phyloP scores from a whole-genome alignment of 2,888 invertebrate genomes.

The Belgica antarctica region DNA sequence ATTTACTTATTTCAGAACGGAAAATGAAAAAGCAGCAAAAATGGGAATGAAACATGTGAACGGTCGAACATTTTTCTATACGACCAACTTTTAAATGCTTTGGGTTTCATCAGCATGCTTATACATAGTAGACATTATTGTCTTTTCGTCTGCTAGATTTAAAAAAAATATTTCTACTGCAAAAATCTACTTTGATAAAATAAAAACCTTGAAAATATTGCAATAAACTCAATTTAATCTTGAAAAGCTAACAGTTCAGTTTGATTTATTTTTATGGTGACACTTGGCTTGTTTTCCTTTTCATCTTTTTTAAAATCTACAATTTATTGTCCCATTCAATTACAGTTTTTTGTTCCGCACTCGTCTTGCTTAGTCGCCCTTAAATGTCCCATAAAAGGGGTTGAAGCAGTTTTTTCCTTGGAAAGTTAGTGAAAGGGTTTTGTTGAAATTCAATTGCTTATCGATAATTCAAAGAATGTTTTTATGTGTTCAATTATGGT shows the following conservation, averaged over 20 bases:
- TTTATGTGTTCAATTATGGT: conserved; percentile 13
- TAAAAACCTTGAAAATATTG: no score
- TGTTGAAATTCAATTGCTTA: conserved; percentile 13
- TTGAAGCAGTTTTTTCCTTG: not conserved
- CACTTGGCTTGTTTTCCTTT: not conserved
- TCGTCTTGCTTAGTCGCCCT: not conserved
- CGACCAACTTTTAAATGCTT: no score
- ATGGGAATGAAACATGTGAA: no score
- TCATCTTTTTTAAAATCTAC: not conserved
- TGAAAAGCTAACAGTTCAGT: not conserved
- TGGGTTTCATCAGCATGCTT: no score
- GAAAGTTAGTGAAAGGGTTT: no score
- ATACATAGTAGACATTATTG: no score
- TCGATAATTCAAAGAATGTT: conserved; percentile 10
- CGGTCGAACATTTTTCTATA: no score
- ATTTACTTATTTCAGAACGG: no score
- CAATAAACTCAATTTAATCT: not conserved
- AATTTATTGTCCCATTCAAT: not conserved
- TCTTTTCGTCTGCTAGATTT: no score
- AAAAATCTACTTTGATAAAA: no score
- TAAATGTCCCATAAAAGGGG: conserved; percentile 13
- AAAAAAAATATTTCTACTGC: no score
- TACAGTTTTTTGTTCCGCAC: conserved; percentile 14
- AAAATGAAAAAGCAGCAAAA: no score
- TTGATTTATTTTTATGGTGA: conserved; percentile 26